Evolutionary conservation across 1,140 invertebrate genomes (phyloP).

Genomic region (Frieseomelitta varia): DNA sequence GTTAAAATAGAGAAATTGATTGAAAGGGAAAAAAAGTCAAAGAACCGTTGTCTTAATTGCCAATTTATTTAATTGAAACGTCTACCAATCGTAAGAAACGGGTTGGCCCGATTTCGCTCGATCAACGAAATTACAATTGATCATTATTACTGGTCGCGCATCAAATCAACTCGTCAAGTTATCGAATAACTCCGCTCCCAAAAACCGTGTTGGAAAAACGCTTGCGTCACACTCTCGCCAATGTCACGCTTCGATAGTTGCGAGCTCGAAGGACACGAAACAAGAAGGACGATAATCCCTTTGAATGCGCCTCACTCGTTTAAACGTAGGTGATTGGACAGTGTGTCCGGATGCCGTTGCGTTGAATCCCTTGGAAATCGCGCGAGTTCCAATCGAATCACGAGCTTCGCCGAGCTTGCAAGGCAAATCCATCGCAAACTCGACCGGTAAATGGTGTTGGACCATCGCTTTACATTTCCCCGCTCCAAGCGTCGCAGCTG

Average conservation of each 20-base stretch:
- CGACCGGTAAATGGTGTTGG: slow-evolving; percentile 2
- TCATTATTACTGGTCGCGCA: not conserved
- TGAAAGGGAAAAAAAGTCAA: not conserved
- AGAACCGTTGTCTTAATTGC: not conserved
- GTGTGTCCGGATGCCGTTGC: not conserved
- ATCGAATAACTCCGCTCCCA: no score
- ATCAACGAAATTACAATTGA: not conserved
- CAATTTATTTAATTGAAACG: not conserved
- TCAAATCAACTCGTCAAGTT: not conserved
- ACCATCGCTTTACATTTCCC: not conserved
- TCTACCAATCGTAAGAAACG: not conserved
- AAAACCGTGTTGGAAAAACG: not conserved
- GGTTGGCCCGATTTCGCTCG: no score
- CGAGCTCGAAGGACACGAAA: not conserved
- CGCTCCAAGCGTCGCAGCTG: not conserved
- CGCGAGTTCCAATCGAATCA: not conserved
- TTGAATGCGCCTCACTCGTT: not conserved
- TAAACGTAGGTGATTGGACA: not conserved
- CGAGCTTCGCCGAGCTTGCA: not conserved
- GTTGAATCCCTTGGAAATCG: not conserved
- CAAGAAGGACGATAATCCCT: not conserved
- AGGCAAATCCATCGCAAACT: not conserved
- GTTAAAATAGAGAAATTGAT: not conserved
- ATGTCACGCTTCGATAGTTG: not conserved
- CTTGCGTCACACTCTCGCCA: not conserved